Evolutionary conservation across 2,888 invertebrate genomes (phyloP).

Genomic region (Dasypolia templi): DNA sequence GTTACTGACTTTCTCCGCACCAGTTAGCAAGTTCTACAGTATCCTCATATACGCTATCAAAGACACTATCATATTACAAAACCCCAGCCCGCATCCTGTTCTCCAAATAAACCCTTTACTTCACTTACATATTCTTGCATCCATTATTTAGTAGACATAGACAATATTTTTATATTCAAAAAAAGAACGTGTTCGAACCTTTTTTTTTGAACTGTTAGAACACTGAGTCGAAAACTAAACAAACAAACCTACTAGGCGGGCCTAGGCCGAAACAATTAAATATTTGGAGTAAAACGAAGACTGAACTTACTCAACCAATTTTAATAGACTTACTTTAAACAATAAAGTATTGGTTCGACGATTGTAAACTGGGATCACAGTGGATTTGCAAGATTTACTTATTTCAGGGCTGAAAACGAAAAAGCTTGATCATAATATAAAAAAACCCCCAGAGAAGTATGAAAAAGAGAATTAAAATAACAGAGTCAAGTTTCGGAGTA

Average conservation of each 20-base stretch:
- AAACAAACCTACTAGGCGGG: conserved; percentile 49
- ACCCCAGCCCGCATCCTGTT: conserved; percentile 78
- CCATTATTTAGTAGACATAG: conserved; percentile 21
- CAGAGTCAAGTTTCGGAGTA: conserved; percentile 3
- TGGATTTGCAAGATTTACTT: background rate
- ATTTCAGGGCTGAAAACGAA: background rate
- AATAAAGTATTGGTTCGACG: background rate
- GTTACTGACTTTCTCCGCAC: conserved; percentile 60
- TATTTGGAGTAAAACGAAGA: conserved; percentile 52
- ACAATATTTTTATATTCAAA: conserved; percentile 34
- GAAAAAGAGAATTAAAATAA: conserved; percentile 22
- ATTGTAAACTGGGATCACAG: background rate
- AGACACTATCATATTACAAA: conserved; percentile 66
- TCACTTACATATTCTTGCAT: conserved; percentile 30
- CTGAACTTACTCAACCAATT: conserved; percentile 12
- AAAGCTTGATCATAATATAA: conserved; percentile 2
- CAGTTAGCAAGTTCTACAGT: conserved; percentile 40
- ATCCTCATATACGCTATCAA: conserved; percentile 34
- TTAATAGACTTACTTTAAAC: conserved; percentile 11
- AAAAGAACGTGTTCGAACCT: conserved; percentile 44
- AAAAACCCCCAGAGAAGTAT: background rate
- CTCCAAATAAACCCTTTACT: conserved; percentile 66
- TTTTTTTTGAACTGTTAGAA: conserved; percentile 58
- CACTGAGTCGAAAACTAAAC: conserved; percentile 57
- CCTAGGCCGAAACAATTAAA: conserved; percentile 62